Base-by-base conservation (phyloP, 2,888 invertebrate genomes). In the Ecdyonurus torrentis region DNA sequence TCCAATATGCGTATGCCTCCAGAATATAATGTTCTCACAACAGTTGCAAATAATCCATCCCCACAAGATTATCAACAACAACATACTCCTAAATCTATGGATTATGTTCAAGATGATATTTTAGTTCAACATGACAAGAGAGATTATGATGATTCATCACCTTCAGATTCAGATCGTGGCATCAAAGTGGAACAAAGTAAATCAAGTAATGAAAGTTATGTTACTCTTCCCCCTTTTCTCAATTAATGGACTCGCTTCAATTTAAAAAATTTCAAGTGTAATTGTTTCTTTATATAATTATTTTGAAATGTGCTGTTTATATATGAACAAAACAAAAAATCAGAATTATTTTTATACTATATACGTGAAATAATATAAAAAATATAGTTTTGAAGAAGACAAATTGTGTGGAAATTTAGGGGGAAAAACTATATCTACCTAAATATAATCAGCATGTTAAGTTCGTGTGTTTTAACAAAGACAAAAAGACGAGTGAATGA, bases 161-260 rank as follows among this genome's bases (percentile, higher is more conserved):
- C 37, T 10, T 37, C 37, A 37, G 37, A 37, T 37, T 37, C 37
- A 37, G 55, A 55, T n/a, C 37, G 37, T 37, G 37, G 37, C 15
- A 55, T 20, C 3, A 22, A 22, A n/a, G 55, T 20, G 19, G 19
- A n/a, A n/a, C 5, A 7, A 22, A 22, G 55, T 22, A 22, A 55
- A n/a, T n/a, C 55, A 5, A 10, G 10, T 18, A 22, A 55, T 22
- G 22, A 22, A n/a, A n/a, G 19, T 22, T 55, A 20, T 71, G 85
- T 86, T 53, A 81, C 85, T 63, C 75, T 86, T 76, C 86, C 86
- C 77, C 85, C 86, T 82, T 86, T 87, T 85, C 81, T 85, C 82
- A 85, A 85, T 78, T 85, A 77, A 74, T 73, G 70, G 72, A 55
- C 55, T 55, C 55, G 55, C 55, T 55, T n/a, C 55, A 55, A n/a